phyloP scores from a whole-genome alignment of 2,113 vertebrate species.

The Siphamia tubifer region DNA sequence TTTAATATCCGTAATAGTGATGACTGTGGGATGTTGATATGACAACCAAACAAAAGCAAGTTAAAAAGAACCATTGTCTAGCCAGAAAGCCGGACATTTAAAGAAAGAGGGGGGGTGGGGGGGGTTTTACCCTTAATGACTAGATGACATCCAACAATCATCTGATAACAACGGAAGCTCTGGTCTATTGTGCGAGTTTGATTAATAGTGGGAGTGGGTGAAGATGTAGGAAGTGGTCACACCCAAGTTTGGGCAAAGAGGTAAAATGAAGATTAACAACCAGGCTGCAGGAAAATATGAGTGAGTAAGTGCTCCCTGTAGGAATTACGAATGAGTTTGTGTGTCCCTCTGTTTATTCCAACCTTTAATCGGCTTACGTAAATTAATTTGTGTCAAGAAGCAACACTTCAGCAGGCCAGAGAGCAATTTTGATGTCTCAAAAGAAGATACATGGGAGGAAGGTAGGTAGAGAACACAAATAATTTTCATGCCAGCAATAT shows the following conservation, averaged over 20 bases:
- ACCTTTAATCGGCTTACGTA: conserved; percentile 11
- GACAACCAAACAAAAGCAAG: background rate
- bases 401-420: conserved; percentile 1
- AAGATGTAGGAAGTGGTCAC: conserved; percentile 48
- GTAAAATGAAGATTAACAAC: conserved; percentile 17
- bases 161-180: conserved; percentile 50
- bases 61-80: background rate
- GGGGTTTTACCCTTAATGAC: conserved; percentile 34
- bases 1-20: too few species aligned
- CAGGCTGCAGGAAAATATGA: conserved; percentile 33
- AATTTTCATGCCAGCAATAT: background rate
- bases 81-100: background rate
- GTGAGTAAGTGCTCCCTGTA: background rate
- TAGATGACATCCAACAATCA: conserved; percentile 24
- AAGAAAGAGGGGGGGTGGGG: too few species aligned
- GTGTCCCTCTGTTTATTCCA: background rate
- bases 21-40: background rate
- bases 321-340: background rate
- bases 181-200: conserved; percentile 49
- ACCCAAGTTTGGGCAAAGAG: conserved; percentile 33
- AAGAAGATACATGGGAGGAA: conserved; percentile 9
- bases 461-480: background rate
- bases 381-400: background rate
- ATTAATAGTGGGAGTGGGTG: conserved; percentile 41
- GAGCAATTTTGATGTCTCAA: background rate